Conservation (phyloP, 2,113 vertebrate genomes). For the Scolopax mira region DNA sequence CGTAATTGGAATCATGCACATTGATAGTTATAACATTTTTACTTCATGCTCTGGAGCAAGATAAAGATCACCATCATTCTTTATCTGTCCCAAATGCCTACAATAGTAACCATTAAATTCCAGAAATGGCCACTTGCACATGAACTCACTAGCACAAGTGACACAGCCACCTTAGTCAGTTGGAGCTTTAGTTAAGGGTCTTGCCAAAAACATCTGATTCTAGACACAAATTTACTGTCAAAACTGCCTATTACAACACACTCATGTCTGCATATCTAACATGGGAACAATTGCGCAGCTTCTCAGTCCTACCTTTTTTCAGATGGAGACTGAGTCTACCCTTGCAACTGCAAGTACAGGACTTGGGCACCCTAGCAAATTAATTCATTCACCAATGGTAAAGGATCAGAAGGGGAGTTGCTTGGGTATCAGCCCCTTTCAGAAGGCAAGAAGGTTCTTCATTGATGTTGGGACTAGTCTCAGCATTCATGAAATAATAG, state of each 20-base stretch:
- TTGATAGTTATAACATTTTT: conserved; percentile 3
- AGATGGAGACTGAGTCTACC: neutral
- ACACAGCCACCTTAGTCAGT: neutral
- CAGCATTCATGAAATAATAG: neutral
- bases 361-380: neutral
- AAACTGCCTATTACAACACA: neutral
- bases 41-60: neutral
- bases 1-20: neutral
- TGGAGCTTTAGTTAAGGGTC: neutral
- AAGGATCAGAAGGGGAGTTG: neutral
- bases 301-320: neutral
- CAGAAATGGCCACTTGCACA: neutral
- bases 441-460: neutral
- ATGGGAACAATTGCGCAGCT: neutral
- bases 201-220: neutral
- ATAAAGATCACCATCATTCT: neutral
- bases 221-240: neutral
- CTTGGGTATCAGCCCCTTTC: neutral
- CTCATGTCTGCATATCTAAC: neutral
- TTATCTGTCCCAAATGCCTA: neutral
- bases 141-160: neutral
- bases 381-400: neutral
- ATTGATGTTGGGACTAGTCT: neutral
- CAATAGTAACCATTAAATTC: neutral
- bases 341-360: neutral